These are phyloP conservation scores for Lytechinus variegatus DNA, from an alignment of 35 echinoderm and acorn worm species.

Conservation along the genomic window DNA sequence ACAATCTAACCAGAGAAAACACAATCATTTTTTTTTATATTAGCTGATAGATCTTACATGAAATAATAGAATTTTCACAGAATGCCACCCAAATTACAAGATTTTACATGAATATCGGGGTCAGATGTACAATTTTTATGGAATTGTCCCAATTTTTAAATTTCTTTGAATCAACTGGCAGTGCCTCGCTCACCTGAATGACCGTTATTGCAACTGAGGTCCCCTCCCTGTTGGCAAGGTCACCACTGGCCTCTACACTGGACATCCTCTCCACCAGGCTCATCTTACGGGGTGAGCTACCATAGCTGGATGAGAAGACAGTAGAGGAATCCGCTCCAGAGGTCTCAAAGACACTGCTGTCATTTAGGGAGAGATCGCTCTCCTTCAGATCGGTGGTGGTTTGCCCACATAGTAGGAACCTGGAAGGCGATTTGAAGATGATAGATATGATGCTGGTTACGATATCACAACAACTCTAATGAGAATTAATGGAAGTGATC, in stretches of 20 bases:
- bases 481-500: no score
- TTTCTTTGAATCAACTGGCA: background rate
- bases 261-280: conserved; percentile 90
- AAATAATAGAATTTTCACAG: no score
- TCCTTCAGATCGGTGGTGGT: conserved; percentile 79
- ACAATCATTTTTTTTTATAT: no score
- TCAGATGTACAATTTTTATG: no score
- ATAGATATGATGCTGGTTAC: background rate
- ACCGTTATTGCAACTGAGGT: conserved; percentile 86
- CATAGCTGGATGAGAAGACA: conserved; percentile 81
- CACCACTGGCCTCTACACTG: conserved; percentile 87
- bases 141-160: no score
- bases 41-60: no score
- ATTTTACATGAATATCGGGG: no score
- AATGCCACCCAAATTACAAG: no score
- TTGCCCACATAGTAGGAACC: conserved; percentile 93
- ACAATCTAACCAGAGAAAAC: no score
- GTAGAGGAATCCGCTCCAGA: conserved; percentile 65
- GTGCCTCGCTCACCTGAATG: conserved; percentile 70
- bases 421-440: background rate
- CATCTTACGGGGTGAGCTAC: conserved; percentile 87
- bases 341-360: conserved; percentile 66
- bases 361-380: conserved; percentile 78
- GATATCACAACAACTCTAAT: no score
- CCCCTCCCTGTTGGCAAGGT: conserved; percentile 77